Base-by-base conservation (phyloP, 2,888 invertebrate species). In the Didymodactylos carnosus region DNA sequence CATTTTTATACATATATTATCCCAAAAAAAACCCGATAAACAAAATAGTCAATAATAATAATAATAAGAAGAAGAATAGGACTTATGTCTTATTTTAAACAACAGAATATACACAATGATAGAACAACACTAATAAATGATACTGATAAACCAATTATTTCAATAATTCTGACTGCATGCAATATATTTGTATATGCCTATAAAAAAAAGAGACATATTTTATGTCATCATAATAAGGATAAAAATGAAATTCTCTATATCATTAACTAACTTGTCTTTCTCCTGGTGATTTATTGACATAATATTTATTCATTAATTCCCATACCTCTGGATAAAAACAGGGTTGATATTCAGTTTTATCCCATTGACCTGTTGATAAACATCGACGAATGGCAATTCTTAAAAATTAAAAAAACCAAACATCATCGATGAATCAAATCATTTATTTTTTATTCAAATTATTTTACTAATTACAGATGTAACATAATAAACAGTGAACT, bases 51-150 rank as follows among this genome's bases (percentile, higher is more conserved):
- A n/a, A n/a, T n/a, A n/a, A n/a, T n/a, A n/a, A n/a, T n/a, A n/a
- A n/a, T n/a, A n/a, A n/a, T n/a, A n/a, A n/a, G n/a, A n/a, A n/a
- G n/a, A n/a, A n/a, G n/a, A n/a, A n/a, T n/a, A n/a, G n/a, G n/a
- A n/a, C n/a, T n/a, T n/a, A n/a, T n/a, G n/a, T n/a, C n/a, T 86
- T 84, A 91, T 91, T 91, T 88, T 84, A 90, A 92, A 78, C 88
- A 87, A 78, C 87, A 88, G 83, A 92, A 93, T 78, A 94, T 91
- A 71, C 87, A 84, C 71, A 94, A 85, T 0, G 92, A 91, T 27
- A 89, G 81, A 19, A 89, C 81, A 39, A 93, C 84, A 0, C 90
- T 88, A 19, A 90, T 81, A 11, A 92, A 84, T 0, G 94, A 94
- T 13, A 90, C 81, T 74, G 88, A 88, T 53, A 92, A 87, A 2